Conservation (phyloP, 2,797 vertebrate species). For the Anguilla megastoma region DNA sequence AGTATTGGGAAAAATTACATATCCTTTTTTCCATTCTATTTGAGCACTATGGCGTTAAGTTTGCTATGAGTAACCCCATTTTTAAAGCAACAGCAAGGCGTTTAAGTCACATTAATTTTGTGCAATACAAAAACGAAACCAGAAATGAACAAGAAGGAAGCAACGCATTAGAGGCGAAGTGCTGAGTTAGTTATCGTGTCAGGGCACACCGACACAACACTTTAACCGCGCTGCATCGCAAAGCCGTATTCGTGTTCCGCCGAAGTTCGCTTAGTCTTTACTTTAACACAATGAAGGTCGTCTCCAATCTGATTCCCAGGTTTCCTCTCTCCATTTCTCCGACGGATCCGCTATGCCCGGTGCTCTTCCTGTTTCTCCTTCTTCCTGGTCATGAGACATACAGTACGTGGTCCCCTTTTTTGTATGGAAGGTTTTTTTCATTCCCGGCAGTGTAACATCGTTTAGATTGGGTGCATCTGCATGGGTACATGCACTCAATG, state of each 20-base stretch:
- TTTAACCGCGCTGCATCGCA: neutral
- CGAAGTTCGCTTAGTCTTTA: neutral
- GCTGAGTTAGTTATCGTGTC: neutral
- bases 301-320: neutral
- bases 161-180: neutral
- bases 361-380: neutral
- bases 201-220: neutral
- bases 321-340: neutral
- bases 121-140: neutral
- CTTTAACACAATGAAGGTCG: neutral
- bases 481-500: neutral
- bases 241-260: neutral
- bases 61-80: neutral
- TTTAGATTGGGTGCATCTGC: neutral
- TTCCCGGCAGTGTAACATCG: neutral
- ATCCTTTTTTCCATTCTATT: neutral
- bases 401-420: neutral
- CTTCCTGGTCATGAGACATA: slow-evolving; percentile 10
- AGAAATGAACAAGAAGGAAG: neutral
- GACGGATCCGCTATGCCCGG: neutral
- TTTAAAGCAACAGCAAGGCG: neutral
- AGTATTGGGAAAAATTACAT: neutral
- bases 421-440: neutral
- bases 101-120: neutral
- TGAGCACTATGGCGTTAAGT: neutral